phyloP scores from a whole-genome alignment of 2,888 invertebrate genomes.

The Temnothorax unifasciatus region DNA sequence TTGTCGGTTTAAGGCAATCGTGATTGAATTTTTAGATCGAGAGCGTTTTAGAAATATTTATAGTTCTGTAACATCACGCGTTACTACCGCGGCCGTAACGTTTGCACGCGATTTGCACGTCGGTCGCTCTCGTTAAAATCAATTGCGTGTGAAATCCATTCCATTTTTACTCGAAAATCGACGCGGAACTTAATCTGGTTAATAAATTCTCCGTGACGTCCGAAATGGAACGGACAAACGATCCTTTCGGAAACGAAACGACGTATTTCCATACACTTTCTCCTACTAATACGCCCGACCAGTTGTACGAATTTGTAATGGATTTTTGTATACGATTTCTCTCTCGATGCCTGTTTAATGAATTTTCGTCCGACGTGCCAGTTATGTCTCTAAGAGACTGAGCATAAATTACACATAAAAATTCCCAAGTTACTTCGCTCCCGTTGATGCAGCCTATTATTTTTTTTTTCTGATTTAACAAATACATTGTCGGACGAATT shows the following conservation, averaged over 20 bases:
- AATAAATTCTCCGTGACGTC: not conserved
- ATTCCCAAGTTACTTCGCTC: not conserved
- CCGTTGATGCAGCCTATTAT: not conserved
- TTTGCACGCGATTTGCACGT: too few species aligned
- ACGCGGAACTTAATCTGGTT: not conserved
- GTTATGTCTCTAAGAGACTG: not conserved
- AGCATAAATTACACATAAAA: not conserved
- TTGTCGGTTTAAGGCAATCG: not conserved
- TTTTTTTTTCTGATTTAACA: not conserved
- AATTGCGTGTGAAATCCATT: not conserved
- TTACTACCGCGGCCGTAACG: not conserved
- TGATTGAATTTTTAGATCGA: not conserved
- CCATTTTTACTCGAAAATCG: not conserved
- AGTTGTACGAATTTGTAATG: slow-evolving; percentile 8
- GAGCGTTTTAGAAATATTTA: not conserved
- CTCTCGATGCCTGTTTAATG: not conserved
- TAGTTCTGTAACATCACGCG: not conserved
- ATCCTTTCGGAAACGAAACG: slow-evolving; percentile 9
- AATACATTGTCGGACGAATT: not conserved
- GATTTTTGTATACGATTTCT: slow-evolving; percentile 11
- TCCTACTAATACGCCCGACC: not conserved
- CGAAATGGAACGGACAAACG: not conserved
- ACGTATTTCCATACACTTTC: slow-evolving; percentile 22
- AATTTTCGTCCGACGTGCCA: not conserved
- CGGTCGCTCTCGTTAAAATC: not conserved